Evolutionary conservation across 1,140 invertebrate genomes (phyloP).

Genomic region (Drosophila arizonae): DNA sequence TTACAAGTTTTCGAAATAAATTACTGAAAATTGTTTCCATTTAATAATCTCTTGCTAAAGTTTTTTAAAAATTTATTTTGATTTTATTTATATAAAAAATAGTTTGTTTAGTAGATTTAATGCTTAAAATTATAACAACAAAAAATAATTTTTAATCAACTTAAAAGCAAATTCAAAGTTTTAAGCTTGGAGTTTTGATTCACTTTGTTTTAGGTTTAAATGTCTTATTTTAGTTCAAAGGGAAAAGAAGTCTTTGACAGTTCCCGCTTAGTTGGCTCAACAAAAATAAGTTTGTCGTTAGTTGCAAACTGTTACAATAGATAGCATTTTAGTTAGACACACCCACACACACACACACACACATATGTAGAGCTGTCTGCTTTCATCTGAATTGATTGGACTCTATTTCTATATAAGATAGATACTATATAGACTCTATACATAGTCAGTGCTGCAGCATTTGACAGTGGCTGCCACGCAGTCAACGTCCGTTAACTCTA

Average conservation of each 20-base stretch:
- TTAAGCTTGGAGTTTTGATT: no score
- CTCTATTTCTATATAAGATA: background rate
- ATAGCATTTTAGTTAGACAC: constrained; percentile 4
- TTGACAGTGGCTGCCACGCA: constrained; percentile 5
- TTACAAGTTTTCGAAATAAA: no score
- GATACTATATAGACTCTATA: background rate
- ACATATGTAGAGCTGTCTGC: background rate
- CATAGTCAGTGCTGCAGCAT: background rate
- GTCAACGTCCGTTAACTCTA: constrained; percentile 4
- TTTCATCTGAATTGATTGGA: constrained; percentile 11
- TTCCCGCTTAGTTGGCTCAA: background rate
- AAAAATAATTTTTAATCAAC: no score
- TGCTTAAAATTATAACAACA: no score
- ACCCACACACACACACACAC: background rate
- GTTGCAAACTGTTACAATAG: constrained; percentile 7
- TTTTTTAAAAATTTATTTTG: no score
- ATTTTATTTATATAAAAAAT: no score
- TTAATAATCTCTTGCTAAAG: no score
- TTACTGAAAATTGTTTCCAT: no score
- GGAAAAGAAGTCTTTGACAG: background rate
- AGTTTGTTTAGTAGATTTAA: no score
- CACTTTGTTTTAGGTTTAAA: background rate
- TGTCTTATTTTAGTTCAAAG: background rate
- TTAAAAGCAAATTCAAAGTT: no score
- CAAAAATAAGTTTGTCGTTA: constrained; percentile 6